Conservation (phyloP, 1,140 invertebrate genomes). For the Drosophila punjabiensis region DNA sequence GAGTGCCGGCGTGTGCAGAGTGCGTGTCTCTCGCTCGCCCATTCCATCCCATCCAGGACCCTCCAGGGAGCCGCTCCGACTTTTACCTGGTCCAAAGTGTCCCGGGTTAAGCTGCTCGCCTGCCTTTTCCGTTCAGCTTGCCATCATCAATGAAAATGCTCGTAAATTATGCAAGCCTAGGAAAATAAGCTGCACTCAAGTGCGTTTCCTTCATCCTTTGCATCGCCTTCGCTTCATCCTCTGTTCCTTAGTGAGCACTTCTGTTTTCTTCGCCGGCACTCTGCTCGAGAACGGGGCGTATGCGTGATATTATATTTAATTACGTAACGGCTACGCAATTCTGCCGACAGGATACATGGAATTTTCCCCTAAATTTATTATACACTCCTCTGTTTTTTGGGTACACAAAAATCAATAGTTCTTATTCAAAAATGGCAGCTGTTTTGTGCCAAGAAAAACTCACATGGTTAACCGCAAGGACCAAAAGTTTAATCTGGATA, state of each 20-base stretch:
- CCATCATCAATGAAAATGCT: conserved; percentile 80
- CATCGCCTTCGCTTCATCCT: conserved; percentile 4
- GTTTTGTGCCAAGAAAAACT: not conserved
- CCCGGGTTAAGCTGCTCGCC: conserved; percentile 41
- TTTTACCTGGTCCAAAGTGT: conserved; percentile 44
- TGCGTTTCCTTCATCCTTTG: conserved; percentile 43
- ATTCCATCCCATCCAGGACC: not conserved
- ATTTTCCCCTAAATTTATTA: conserved; percentile 12
- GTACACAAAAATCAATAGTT: conserved; percentile 2
- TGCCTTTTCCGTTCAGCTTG: conserved; percentile 49
- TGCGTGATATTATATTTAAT: conserved; percentile 47
- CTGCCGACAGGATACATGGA: conserved; percentile 8
- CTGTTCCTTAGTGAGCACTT: not conserved
- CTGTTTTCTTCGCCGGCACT: conserved; percentile 16
- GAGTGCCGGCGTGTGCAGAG: conserved; percentile 24
- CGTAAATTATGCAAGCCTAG: conserved; percentile 80
- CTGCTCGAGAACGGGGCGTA: conserved; percentile 19
- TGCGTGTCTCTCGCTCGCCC: conserved; percentile 50
- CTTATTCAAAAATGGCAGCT: not conserved
- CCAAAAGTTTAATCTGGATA: no score
- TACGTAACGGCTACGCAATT: conserved; percentile 18
- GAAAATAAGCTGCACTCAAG: conserved; percentile 82
- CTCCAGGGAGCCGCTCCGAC: conserved; percentile 27
- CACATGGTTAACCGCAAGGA: not conserved
- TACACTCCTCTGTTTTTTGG: not conserved